A percentile compares a stretch with the other conserved stretches of the same genome.
Evolutionary conservation across 2,797 vertebrate genomes (phyloP).

Genomic region (Gephyroberyx darwinii): DNA sequence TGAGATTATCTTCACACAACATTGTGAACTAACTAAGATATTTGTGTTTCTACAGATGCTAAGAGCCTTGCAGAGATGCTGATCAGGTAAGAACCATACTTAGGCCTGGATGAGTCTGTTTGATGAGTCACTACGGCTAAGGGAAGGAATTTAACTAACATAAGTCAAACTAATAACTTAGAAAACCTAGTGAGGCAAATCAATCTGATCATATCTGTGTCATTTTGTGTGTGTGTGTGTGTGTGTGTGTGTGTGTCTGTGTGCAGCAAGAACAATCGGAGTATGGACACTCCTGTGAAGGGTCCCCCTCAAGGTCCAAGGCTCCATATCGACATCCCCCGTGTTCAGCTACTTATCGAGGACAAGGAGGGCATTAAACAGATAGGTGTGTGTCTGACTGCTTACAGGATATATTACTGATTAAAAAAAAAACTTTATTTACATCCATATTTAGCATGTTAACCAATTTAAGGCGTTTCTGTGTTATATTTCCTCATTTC

Average conservation of each 20-base stretch:
- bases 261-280: constrained; percentile 97
- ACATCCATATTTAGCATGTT: not conserved
- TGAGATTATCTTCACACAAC: constrained; percentile 26
- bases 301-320: constrained; percentile 95
- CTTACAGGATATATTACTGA: no score
- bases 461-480: not conserved
- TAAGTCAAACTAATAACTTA: not conserved
- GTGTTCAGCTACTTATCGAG: constrained; percentile 98
- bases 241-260: constrained; percentile 49
- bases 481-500: constrained; percentile 8
- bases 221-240: not conserved
- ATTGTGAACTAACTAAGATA: constrained; percentile 54
- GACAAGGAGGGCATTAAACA: constrained; percentile 99
- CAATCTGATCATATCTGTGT: constrained; percentile 8
- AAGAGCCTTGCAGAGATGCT: constrained; percentile 99
- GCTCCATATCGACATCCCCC: constrained; percentile 97
- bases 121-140: not conserved
- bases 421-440: no score
- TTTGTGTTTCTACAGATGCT: constrained; percentile 85
- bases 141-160: not conserved
- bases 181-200: no score
- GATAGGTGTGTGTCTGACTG: constrained; percentile 83
- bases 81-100: constrained; percentile 88
- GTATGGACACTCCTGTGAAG: constrained; percentile 97
- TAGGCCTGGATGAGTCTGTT: not conserved